Evolutionary conservation across 35 echinoderm and acorn worm species (phyloP), one percentile per base, ranked within the genome.

Genomic region (Ophiothrix spiculata): DNA sequence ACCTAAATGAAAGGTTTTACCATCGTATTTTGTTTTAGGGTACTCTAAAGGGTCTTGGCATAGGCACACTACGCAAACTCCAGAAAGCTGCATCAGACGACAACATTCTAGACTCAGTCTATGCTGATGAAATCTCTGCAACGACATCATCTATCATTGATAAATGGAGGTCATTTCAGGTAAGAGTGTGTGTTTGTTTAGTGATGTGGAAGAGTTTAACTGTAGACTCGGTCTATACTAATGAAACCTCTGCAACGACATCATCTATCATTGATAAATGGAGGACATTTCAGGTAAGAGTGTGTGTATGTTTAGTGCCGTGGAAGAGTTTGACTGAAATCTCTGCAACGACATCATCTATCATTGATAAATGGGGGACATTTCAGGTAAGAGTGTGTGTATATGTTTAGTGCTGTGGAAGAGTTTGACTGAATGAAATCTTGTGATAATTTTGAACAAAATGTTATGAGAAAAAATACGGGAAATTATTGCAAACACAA

Each of bases 41-140:
- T 63, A 99, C 96, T 21, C 78, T 99, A 56, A 91, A 87, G 76
- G 96, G 96, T 17, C 42, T 99, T 14, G 96, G 96, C 38, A 89
- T 86, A 25, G 91, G 88, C 77, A 99, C 96, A 56, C 76, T 99
- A 31, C 88, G 84, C 75, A 93, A 77, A 49, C 84, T 99, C 32
- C 96, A 99, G 77, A 99, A 99, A 77, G 85, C 96, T 85, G 95
- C 91, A 1, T 98, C 95, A 32, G 95, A 98, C 87, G 95, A 98
- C 42, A 88, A 88, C 33, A 93, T 98, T 39, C 64, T 98, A 31
- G 95, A 98, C 77, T 90, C 84, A 4, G 95, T 98, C 1, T 98
- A 88, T 78, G 92, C 86, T 32, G 95, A 98, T 82, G 95, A 98
- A 32, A 91, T 98, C 16, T 98, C 95, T 23, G 86, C 95, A 28